Conservation (phyloP, 2,797 vertebrate species). For the Decapterus maruadsi region DNA sequence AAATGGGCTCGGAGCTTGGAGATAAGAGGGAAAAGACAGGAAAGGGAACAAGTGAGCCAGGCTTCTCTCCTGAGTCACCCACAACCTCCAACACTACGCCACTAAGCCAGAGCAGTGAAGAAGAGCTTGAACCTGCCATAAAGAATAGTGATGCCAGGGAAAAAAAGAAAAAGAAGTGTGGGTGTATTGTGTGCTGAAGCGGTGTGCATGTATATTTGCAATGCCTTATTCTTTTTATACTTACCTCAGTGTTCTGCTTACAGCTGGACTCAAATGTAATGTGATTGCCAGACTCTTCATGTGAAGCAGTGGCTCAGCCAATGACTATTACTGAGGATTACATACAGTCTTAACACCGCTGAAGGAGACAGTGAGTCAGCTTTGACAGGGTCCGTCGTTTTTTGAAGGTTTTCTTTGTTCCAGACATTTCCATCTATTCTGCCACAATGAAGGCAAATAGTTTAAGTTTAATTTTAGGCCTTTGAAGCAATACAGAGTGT, state of each 20-base stretch:
- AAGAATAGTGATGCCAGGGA: constrained; percentile 32
- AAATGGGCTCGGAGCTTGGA: constrained; percentile 26
- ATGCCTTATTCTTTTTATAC: constrained; percentile 53
- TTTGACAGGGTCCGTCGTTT: constrained; percentile 3
- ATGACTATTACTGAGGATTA: constrained; percentile 16
- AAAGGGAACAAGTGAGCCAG: constrained; percentile 31
- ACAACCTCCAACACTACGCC: constrained; percentile 39
- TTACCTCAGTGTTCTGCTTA: constrained; percentile 40
- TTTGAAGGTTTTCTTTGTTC: background rate
- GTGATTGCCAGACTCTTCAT: constrained; percentile 34
- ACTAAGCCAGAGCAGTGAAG: constrained; percentile 45
- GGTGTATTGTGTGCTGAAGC: constrained; percentile 80
- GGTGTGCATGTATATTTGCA: constrained; percentile 29
- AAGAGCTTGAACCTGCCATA: constrained; percentile 36
- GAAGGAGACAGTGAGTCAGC: constrained; percentile 18
- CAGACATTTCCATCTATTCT: constrained; percentile 11
- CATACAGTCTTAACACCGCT: constrained; percentile 11
- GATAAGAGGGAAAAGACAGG: constrained; percentile 5
- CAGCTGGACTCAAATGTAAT: constrained; percentile 23
- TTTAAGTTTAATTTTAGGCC: constrained; percentile 1
- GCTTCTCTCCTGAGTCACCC: constrained; percentile 44
- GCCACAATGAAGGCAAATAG: background rate
- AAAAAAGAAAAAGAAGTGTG: constrained; percentile 83
- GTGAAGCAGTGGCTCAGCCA: constrained; percentile 38
- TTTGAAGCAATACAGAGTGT: constrained; percentile 7